phyloP scores from a whole-genome alignment of 1,140 invertebrate genomes.

The Akabosia matsudoensis region DNA sequence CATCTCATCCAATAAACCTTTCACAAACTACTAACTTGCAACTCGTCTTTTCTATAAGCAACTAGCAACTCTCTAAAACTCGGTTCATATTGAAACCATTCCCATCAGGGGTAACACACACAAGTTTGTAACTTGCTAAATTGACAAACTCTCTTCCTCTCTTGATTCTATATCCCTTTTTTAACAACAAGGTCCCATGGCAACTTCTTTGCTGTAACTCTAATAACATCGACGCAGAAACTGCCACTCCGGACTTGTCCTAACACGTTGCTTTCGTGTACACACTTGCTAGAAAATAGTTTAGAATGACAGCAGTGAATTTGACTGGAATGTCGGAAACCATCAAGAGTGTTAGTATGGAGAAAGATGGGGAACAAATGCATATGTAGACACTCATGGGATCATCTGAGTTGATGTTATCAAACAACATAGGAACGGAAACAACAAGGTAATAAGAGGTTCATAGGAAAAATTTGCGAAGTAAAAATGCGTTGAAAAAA shows the following conservation, averaged over 20 bases:
- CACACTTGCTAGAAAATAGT: background rate
- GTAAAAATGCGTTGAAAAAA: background rate
- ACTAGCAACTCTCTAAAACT: too few species aligned
- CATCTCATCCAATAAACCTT: slow-evolving; percentile 21
- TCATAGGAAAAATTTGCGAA: background rate
- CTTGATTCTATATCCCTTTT: background rate
- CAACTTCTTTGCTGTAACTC: background rate
- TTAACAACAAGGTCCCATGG: background rate
- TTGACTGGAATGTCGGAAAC: slow-evolving; percentile 5
- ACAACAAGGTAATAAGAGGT: background rate
- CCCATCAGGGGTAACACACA: slow-evolving; percentile 1
- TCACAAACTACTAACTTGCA: background rate
- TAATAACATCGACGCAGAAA: background rate
- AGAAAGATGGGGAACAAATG: background rate
- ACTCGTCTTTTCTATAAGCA: too few species aligned
- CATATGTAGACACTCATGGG: background rate
- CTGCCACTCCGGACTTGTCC: slow-evolving; percentile 18
- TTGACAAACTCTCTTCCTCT: slow-evolving; percentile 5
- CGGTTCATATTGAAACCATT: slow-evolving; percentile 20
- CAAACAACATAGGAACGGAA: background rate
- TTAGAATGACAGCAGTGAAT: slow-evolving; percentile 11
- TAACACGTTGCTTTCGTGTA: too few species aligned
- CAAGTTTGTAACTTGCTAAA: slow-evolving; percentile 19
- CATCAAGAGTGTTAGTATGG: too few species aligned
- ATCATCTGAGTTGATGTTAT: background rate